These are phyloP conservation scores for Chaetophractus vellerosus DNA, from an alignment of 2,797 vertebrate genomes.

Conservation along the genomic window DNA sequence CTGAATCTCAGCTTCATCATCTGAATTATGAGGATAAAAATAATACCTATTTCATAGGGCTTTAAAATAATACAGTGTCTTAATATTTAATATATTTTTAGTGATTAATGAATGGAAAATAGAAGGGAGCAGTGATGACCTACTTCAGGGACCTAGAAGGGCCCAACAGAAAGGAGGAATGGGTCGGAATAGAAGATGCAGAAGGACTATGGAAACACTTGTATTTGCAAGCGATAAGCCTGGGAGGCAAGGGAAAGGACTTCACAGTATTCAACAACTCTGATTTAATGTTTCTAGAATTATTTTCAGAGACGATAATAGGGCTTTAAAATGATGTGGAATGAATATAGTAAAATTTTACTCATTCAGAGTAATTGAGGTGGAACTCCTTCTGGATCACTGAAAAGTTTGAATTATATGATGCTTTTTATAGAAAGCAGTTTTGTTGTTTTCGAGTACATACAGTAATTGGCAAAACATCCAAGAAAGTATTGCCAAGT, in stretches of 20 bases:
- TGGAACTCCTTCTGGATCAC: conserved; percentile 77
- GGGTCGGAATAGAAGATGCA: background rate
- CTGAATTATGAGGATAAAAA: background rate
- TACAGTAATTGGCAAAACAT: conserved; percentile 85
- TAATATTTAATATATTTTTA: background rate
- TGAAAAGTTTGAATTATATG: conserved; percentile 81
- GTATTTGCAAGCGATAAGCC: background rate
- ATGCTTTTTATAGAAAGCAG: conserved; percentile 82
- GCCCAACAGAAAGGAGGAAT: background rate
- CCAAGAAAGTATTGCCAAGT: conserved; percentile 81
- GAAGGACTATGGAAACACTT: background rate
- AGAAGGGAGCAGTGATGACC: background rate
- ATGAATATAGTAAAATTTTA: conserved; percentile 68
- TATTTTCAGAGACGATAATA: background rate
- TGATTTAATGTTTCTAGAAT: conserved; percentile 39
- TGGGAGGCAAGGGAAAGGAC: background rate
- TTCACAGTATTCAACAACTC: background rate
- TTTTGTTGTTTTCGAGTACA: conserved; percentile 84
- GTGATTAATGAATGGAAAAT: background rate
- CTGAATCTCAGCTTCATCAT: background rate
- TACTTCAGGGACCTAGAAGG: background rate
- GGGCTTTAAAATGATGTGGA: conserved; percentile 43
- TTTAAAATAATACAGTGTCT: background rate
- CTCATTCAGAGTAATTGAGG: conserved; percentile 76
- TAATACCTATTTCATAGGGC: background rate